phyloP scores from a whole-genome alignment of 2,797 vertebrate genomes.

The Chanos chanos region DNA sequence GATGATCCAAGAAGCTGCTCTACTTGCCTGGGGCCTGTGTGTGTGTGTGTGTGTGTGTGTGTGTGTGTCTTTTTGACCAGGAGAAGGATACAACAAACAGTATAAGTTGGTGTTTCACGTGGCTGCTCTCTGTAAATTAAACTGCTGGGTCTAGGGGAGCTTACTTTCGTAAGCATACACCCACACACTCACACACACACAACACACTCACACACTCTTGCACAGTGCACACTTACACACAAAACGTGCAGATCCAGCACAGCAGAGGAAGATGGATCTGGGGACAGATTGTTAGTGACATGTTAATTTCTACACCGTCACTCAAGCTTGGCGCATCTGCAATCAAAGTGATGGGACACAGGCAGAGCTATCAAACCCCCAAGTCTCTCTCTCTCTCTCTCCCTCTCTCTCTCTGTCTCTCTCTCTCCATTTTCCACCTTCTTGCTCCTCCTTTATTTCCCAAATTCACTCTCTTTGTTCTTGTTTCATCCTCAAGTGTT shows the following conservation, averaged over 20 bases:
- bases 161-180: slow-evolving; percentile 43
- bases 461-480: background rate
- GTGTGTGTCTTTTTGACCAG: slow-evolving; percentile 30
- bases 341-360: slow-evolving; percentile 64
- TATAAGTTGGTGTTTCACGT: slow-evolving; percentile 67
- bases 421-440: slow-evolving; percentile 15
- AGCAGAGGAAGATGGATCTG: slow-evolving; percentile 72
- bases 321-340: slow-evolving; percentile 67
- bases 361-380: slow-evolving; percentile 47
- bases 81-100: slow-evolving; percentile 47
- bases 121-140: slow-evolving; percentile 66
- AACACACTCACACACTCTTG: slow-evolving; percentile 11
- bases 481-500: background rate
- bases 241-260: slow-evolving; percentile 33
- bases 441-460: slow-evolving; percentile 2
- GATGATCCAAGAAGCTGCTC: slow-evolving; percentile 23
- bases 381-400: slow-evolving; percentile 7
- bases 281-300: slow-evolving; percentile 77
- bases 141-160: slow-evolving; percentile 38
- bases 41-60: background rate
- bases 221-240: slow-evolving; percentile 28
- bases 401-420: slow-evolving; percentile 9
- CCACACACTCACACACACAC: background rate
- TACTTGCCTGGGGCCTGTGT: background rate
- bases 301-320: slow-evolving; percentile 81